Percentiles rank a stretch among this genome's conserved stretches.
Conservation (phyloP, 2,888 invertebrate species). For the Tribolium freemani region DNA sequence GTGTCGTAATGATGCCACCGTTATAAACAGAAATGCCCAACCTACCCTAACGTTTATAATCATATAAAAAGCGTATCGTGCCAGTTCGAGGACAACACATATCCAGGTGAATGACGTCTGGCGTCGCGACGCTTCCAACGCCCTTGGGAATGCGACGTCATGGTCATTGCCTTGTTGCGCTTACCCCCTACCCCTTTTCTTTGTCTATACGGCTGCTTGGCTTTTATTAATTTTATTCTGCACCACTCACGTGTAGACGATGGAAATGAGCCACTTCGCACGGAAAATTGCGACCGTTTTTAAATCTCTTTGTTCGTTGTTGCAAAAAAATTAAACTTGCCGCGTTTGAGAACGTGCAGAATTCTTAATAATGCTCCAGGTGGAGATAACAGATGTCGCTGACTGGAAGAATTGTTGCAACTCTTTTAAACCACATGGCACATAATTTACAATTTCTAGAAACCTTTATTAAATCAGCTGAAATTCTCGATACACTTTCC, state of each 20-base stretch:
- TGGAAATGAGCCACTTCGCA: conserved; percentile 13
- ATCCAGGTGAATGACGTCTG: conserved; percentile 60
- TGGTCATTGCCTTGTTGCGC: conserved; percentile 56
- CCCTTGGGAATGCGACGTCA: conserved; percentile 60
- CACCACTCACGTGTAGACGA: conserved; percentile 21
- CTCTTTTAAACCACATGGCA: too few species aligned
- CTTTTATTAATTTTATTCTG: conserved; percentile 34
- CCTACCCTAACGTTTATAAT: conserved; percentile 42
- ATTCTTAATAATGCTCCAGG: too few species aligned
- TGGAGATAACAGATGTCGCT: too few species aligned
- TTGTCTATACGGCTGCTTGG: conserved; percentile 8
- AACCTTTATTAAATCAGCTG: too few species aligned
- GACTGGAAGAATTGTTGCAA: too few species aligned
- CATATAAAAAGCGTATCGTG: conserved; percentile 31
- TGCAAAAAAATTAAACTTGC: too few species aligned
- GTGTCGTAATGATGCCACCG: neutral
- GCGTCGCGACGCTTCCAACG: conserved; percentile 59
- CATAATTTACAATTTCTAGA: too few species aligned
- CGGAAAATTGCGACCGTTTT: neutral
- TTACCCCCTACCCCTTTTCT: conserved; percentile 29
- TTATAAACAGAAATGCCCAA: conserved; percentile 23
- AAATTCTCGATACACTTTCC: too few species aligned
- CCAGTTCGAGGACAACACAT: conserved; percentile 35
- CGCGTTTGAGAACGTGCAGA: too few species aligned
- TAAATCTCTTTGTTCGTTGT: neutral